A percentile compares a stretch with the other conserved stretches of the same genome.
Conservation (phyloP, 2,888 invertebrate genomes). For the Papilio gigon region DNA sequence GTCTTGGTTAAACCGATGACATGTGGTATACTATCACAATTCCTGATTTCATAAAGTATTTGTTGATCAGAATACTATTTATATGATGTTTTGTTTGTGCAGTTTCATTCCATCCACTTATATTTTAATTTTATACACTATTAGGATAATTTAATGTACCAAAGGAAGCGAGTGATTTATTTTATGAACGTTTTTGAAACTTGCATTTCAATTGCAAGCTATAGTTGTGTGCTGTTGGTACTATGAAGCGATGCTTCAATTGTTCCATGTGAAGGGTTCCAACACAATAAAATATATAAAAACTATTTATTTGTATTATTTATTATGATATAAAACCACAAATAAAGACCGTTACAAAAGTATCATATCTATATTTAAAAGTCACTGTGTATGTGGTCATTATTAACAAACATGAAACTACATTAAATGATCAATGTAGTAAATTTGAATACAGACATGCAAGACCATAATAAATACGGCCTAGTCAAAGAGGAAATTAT, state of each 20-base stretch:
- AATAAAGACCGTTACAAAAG: slow-evolving; percentile 31
- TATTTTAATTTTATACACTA: slow-evolving; percentile 37
- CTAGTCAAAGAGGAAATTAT: neutral
- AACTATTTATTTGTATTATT: slow-evolving; percentile 35
- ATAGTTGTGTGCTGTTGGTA: slow-evolving; percentile 5
- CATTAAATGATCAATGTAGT: neutral
- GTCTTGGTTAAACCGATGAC: neutral
- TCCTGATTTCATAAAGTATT: neutral
- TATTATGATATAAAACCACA: slow-evolving; percentile 35
- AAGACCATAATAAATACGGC: neutral
- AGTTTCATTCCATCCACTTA: slow-evolving; percentile 39
- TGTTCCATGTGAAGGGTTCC: slow-evolving; percentile 2
- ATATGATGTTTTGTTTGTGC: neutral
- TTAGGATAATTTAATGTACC: slow-evolving; percentile 37
- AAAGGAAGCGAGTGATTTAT: slow-evolving; percentile 33
- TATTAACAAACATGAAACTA: neutral
- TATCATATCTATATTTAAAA: slow-evolving; percentile 31
- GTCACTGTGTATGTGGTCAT: slow-evolving; percentile 9
- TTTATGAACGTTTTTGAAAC: slow-evolving; percentile 15
- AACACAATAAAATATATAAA: slow-evolving; percentile 30
- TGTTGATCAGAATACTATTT: slow-evolving; percentile 7
- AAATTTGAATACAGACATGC: neutral
- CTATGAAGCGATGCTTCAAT: slow-evolving; percentile 4
- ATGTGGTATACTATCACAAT: slow-evolving; percentile 10
- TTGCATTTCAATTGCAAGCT: slow-evolving; percentile 16